Evolutionary conservation across 2,888 invertebrate species (phyloP), one percentile per base, ranked within the genome.

Genomic region (Germaria angustata): DNA sequence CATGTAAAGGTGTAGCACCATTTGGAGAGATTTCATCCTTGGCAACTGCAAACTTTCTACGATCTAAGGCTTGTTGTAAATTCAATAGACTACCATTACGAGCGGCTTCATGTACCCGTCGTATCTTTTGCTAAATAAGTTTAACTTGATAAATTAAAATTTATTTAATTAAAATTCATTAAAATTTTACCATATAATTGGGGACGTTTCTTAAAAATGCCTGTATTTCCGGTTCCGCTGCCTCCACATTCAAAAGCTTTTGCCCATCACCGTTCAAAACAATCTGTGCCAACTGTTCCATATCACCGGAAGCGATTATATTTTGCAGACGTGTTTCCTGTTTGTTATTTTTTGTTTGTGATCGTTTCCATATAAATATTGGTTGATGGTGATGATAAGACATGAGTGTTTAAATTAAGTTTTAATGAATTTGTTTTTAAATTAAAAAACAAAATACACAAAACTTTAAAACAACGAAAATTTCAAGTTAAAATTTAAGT

Each of bases 31-130:
- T 93, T 80, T 95, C 94, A 90, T 98, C 97, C 86, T 95, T 94
- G 20, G 98, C 97, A 81, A 97, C 94, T 1, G 97, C 97, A 89
- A 98, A 96, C 93, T 97, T 97, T 88, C 97, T 95, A 85, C 98
- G 92, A 91, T 98, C 96, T 87, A 97, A 91, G 0, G 97, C 95
- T 85, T 96, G 94, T 91, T 97, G 97, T 71, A 98, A 92, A 86
- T 97, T 96, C 86, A 95, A 92, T 84, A 98, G 92, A 88, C 95
- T 96, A 4, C 98, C 98, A 86, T 95, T 95, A 86, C 94, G 94
- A 20, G 97, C 95, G 36, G 97, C 96, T 86, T 95, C 92, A 89
- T 98, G 98, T 32, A 98, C 97, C 80, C 95, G 94, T 84, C 95
- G 95, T 85, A 98, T 98, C 93, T 98, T 98, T 86, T 94, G 94